Evolutionary conservation across 2,888 invertebrate species (phyloP), one percentile per base, ranked within the genome.

Genomic region (Mythimna lalbum): DNA sequence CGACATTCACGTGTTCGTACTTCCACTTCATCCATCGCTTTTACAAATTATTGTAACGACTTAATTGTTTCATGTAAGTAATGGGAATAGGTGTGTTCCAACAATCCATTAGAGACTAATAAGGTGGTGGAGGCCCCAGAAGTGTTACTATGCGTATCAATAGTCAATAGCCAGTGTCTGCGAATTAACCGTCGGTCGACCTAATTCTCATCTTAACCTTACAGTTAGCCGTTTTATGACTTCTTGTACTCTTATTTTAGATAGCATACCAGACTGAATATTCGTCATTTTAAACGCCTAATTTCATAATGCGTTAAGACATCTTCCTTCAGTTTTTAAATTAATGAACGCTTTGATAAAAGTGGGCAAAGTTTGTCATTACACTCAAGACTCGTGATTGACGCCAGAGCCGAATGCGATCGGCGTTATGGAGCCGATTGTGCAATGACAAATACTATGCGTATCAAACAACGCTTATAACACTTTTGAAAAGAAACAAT

Each of bases 161-260:
- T 62, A 74, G 53, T 63, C 56, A 76, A 75, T 59, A 72, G 80
- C 59, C 69, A 74, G 55, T 71, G 59, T 69, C 69, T 76, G 62
- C 64, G 61, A 79, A 60, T 73, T 66, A 75, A 73, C 63, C 72
- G 72, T 21, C 71, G 68, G 60, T n/a, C 75, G 75, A 75, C 80
- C 85, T 77, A 71, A 72, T 78, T 85, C 69, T 67, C 57, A 69
- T 69, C 62, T 65, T 53, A 73, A 77, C 60, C 64, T 63, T 64
- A 79, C 66, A 73, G 82, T 82, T 69, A 80, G 56, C 56, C 60
- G 66, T 73, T 78, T 76, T 68, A 82, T 74, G 65, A 69, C 65
- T 77, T 72, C 59, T 63, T 59, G 68, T 63, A 43, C 53, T 69
- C 33, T 63, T 62, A 63, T 61, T 75, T 69, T 65, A 56, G 43